phyloP scores from a whole-genome alignment of 2,113 vertebrate genomes.

The Benitochromis conjunctus region DNA sequence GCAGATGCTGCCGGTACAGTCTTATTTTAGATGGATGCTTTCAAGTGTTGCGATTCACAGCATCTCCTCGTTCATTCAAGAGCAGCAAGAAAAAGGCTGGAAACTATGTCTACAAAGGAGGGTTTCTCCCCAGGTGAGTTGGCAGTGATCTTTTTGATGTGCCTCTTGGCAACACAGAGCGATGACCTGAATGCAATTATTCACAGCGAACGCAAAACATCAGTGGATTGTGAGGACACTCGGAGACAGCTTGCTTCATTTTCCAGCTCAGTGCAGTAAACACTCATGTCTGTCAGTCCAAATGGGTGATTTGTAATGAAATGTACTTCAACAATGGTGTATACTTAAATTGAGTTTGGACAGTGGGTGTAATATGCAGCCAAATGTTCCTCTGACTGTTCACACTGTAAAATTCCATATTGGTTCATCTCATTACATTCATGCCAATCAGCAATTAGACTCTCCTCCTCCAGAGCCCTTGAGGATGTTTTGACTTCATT shows the following conservation, averaged over 20 bases:
- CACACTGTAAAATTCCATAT: slow-evolving; percentile 18
- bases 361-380: neutral
- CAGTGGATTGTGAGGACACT: neutral
- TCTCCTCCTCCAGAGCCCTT: slow-evolving; percentile 34
- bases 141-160: slow-evolving; percentile 33
- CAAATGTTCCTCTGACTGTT: slow-evolving; percentile 25
- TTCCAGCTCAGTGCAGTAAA: neutral
- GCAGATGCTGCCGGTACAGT: neutral
- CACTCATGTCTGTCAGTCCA: neutral
- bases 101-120: slow-evolving; percentile 10
- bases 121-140: slow-evolving; percentile 29
- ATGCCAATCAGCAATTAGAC: slow-evolving; percentile 43
- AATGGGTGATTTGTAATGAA: slow-evolving; percentile 14
- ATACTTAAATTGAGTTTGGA: slow-evolving; percentile 27
- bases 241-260: neutral
- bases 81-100: slow-evolving; percentile 8
- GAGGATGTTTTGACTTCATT: slow-evolving; percentile 41
- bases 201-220: neutral
- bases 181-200: slow-evolving; percentile 32
- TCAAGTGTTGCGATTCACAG: slow-evolving; percentile 26
- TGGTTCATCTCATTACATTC: slow-evolving; percentile 57
- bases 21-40: slow-evolving; percentile 38
- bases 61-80: slow-evolving; percentile 27
- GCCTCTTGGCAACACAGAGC: slow-evolving; percentile 4
- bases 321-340: slow-evolving; percentile 4